Base-by-base conservation (phyloP, 2,888 invertebrate species). In the Leucoma salicis region DNA sequence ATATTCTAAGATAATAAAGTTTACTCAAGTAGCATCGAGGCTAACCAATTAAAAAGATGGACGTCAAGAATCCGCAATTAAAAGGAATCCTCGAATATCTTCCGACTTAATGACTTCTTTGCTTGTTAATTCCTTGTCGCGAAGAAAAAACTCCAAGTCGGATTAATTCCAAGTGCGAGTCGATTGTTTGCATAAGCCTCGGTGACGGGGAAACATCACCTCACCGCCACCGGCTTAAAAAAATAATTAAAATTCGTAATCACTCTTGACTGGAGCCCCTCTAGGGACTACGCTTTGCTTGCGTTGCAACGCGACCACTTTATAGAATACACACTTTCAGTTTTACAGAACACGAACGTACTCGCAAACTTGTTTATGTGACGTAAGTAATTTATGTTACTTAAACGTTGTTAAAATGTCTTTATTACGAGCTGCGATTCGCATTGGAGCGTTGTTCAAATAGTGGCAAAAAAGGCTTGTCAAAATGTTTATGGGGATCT, bases 201-300 rank as follows among this genome's bases (percentile, higher is more conserved):
- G 71, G 70, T 68, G 67, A 70, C 69, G 81, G 84, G 86, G 86
- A 85, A 87, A 78, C 88, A 84, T 87, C 89, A 88, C 87, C 89
- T 87, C 81, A 68, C 75, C 73, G 84, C 87, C 85, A 86, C 86
- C 79, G 89, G 88, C 89, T 89, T 89, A 88, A 89, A 89, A 89
- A 88, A 89, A 89, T 89, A 89, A 89, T 89, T 89, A 89, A 89
- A 89, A 89, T 87, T 87, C 84, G 88, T 88, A 89, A 89, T 89
- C 87, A 89, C 87, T 89, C 86, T 85, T 86, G 89, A 89, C 82
- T 88, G 81, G 78, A 65, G 69, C 81, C 85, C 78, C 75, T 29
- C 57, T 57, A 70, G 80, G 75, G 75, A 66, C 62, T 49, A 48
- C 51, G 55, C 66, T 70, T 68, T 63, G 73, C 80, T 75, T 78